Evolutionary conservation across 53 echinoderm and acorn worm genomes (phyloP).

Genomic region (Astropecten irregularis): DNA sequence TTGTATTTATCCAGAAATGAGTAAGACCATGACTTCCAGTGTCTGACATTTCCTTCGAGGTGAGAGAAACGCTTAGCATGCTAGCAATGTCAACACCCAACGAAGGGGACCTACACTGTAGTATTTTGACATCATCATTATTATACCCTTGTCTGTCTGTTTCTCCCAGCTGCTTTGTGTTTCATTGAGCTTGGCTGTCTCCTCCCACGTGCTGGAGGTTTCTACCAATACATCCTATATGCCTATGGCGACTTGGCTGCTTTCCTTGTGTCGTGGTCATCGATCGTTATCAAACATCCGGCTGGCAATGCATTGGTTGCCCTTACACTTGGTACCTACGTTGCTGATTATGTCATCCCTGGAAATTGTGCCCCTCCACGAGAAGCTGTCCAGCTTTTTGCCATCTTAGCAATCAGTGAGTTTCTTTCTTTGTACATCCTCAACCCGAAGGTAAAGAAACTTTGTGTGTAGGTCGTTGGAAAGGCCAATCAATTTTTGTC

Average conservation of each 20-base stretch:
- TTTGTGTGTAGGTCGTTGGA: too few relatives aligned
- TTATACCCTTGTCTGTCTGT: too few relatives aligned
- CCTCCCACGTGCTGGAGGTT: slow-evolving; percentile 14
- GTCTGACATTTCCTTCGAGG: too few relatives aligned
- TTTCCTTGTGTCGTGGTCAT: slow-evolving; percentile 17
- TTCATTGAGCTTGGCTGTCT: slow-evolving; percentile 13
- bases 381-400: slow-evolving; percentile 29
- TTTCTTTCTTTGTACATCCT: background rate
- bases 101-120: too few relatives aligned
- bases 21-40: too few relatives aligned
- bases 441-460: too few relatives aligned
- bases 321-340: slow-evolving; percentile 12
- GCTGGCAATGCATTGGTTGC: background rate
- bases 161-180: slow-evolving; percentile 4
- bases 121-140: too few relatives aligned
- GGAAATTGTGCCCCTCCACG: slow-evolving; percentile 24
- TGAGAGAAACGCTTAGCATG: too few relatives aligned
- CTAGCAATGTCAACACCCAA: too few relatives aligned
- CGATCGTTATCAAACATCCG: background rate
- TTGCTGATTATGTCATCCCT: slow-evolving; percentile 15
- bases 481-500: too few relatives aligned
- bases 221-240: slow-evolving; percentile 9
- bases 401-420: slow-evolving; percentile 4
- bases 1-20: too few relatives aligned
- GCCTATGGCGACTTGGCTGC: slow-evolving; percentile 27